Evolutionary conservation across 2,113 vertebrate genomes (phyloP), one percentile per base, ranked within the genome.

Genomic region (Microcebus griseorufus): DNA sequence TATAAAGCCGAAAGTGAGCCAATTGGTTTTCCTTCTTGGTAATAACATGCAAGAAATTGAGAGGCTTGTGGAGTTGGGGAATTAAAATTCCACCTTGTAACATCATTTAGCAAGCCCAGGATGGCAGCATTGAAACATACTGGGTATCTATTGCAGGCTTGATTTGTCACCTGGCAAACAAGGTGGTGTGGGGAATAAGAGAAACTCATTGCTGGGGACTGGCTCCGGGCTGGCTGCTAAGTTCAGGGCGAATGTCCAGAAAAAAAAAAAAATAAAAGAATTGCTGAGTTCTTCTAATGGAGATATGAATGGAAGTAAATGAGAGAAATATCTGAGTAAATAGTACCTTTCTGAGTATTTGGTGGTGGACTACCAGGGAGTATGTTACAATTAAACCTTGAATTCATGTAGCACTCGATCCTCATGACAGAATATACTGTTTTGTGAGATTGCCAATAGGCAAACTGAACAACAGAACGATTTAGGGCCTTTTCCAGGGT

Each of bases 191-290:
- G n/a, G 25, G 23, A 11, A 9, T 6, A 64, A 64, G 62, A 7
- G 18, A 14, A 62, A 17, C 9, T 2, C 2, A 0, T 14, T 25
- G 12, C 0, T 32, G 23, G 25, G 42, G 34, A 73, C 4, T 17
- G 65, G 22, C 11, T 87, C 70, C n/a, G 16, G 48, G 37, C n/a
- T 48, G 42, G 51, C 65, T 45, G 65, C 27, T 78, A 86, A 42
- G 13, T 22, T 83, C 70, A 81, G 27, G 51, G 65, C 75, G 51
- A 80, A 69, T 29, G 6, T 51, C 51, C 23, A 76, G n/a, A 58
- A 4, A 7, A 81, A n/a, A 12, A 14, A 5, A 7, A 62, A 51
- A 37, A 37, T 5, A 11, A 34, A 42, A 42, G 34, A 34, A 22
- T 7, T 53, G 39, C 37, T 10, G 6, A 76, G 67, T 55, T 76